Conservation (phyloP, 2,113 vertebrate genomes). For the Alligator sinensis region DNA sequence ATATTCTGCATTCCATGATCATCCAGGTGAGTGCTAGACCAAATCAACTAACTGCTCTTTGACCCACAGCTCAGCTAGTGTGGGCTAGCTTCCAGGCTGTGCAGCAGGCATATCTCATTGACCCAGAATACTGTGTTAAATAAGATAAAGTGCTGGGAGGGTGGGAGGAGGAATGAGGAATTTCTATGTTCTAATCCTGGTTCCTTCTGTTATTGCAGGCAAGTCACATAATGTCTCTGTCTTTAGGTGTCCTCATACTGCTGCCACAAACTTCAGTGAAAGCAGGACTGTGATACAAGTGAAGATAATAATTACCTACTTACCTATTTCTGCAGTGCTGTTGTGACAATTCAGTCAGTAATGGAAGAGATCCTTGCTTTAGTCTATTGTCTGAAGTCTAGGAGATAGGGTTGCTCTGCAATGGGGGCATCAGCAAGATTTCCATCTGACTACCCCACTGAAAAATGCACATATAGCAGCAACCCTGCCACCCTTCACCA, state of each 20-base stretch:
- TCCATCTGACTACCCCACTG: neutral
- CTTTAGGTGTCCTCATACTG: neutral
- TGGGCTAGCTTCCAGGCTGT: neutral
- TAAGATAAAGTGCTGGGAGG: neutral
- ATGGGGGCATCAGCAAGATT: neutral
- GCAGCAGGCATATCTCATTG: neutral
- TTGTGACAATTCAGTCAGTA: neutral
- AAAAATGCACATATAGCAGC: fast-evolving
- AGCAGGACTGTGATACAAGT: neutral
- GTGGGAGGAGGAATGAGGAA: fast-evolving
- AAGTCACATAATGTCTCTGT: neutral
- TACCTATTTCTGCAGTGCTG: neutral
- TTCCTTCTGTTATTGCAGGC: neutral
- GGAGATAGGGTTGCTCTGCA: neutral
- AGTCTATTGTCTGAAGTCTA: neutral
- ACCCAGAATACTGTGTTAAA: neutral
- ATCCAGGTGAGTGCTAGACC: neutral
- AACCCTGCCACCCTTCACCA: neutral
- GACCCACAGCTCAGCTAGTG: neutral
- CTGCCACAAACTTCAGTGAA: neutral
- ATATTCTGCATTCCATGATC: neutral
- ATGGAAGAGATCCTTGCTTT: fast-evolving
- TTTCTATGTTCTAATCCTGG: neutral
- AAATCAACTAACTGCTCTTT: neutral
- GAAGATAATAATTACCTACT: neutral